Evolutionary conservation across 2,888 invertebrate genomes (phyloP), one percentile per base, ranked within the genome.

Genomic region (Ganaspis brasiliensis): DNA sequence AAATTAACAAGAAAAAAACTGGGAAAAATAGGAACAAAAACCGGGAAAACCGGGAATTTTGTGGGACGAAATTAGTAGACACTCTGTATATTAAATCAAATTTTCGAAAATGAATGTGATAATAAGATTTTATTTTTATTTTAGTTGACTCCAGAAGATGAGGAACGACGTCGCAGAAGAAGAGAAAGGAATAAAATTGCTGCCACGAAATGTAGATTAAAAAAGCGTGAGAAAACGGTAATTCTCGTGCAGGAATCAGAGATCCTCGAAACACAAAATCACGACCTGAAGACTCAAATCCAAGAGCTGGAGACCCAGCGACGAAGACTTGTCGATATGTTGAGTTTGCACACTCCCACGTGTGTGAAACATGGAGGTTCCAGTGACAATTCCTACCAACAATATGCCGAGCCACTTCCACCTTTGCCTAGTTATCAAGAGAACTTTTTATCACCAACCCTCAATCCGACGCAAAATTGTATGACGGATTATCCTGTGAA

Each of bases 181-280:
- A 94, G 98, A 87, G 98, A 98, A 92, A 93, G 98, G 85, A 98
- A 98, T 92, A 98, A 98, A 93, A 97, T 98, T 82, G 98, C 98
- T 72, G 98, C 98, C 77, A 98, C 98, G 12, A 98, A 98, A 92
- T 98, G 98, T 90, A 95, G 98, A 83, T 94, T 98, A 93, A 98
- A 98, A 94, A 98, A 98, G 91, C 95, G 98, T 52, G 97, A 97
- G 90, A 94, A 96, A 83, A 97, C 97, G 1, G 95, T 95, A 85
- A 97, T 97, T 89, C 92, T 98, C 84, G 96, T 97, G 84, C 95
- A 95, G 81, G 97, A 98, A 92, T 96, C 97, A 72, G 97, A 97
- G 91, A 95, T 95, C 72, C 92, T 97, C 79, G 97, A 97, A 91
- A 95, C 94, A 75, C 97, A 97, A 92, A 97, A 97, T 89, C 94